Conservation (phyloP, 1,140 invertebrate species). For the Ceratina calcarata region DNA sequence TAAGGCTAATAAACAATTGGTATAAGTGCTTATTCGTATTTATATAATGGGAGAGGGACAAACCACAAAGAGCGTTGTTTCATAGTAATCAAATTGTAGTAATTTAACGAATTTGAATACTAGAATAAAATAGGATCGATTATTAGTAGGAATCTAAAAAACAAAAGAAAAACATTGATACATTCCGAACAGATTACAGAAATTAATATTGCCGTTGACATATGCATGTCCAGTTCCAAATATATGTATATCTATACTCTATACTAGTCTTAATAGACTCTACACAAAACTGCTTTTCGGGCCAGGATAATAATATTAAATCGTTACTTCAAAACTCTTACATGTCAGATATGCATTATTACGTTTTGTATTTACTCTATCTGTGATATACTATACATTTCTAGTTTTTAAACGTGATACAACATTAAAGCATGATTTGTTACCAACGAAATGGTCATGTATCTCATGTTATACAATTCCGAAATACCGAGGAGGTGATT, state of each 20-base stretch:
- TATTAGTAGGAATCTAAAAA: too few relatives aligned
- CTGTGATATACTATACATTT: not conserved
- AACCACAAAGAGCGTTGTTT: constrained; percentile 5
- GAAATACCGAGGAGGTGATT: not conserved
- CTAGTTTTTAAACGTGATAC: not conserved
- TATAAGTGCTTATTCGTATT: not conserved
- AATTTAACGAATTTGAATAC: not conserved
- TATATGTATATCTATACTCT: not conserved
- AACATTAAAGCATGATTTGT: constrained; percentile 40
- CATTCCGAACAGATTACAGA: not conserved
- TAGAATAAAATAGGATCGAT: not conserved
- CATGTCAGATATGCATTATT: constrained; percentile 75
- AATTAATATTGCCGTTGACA: constrained; percentile 8
- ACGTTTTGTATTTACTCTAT: constrained; percentile 21
- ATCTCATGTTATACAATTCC: not conserved
- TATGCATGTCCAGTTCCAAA: constrained; percentile 19
- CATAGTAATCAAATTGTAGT: not conserved
- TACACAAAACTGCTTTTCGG: not conserved
- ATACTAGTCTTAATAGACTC: constrained; percentile 11
- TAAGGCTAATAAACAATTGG: not conserved
- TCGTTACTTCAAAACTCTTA: constrained; percentile 78
- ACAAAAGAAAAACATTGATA: not conserved
- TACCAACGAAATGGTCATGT: constrained; percentile 33
- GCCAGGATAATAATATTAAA: constrained; percentile 1
- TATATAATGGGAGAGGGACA: not conserved